Base-by-base conservation (phyloP, 2,113 vertebrate species). In the Plecotus auritus region DNA sequence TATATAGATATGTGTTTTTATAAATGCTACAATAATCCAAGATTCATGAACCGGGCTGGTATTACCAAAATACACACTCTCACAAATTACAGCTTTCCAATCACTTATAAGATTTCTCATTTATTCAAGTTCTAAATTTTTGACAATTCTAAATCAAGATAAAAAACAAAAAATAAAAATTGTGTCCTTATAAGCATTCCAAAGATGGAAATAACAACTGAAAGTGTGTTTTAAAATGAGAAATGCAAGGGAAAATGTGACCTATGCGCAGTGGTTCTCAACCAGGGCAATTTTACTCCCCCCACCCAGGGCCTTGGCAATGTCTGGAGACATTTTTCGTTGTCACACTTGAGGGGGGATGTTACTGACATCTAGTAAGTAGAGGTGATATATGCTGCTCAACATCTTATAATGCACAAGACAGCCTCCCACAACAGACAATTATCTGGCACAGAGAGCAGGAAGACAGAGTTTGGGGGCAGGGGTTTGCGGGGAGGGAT, bases 51-150 rank as follows among this genome's bases (percentile, higher is more conserved):
- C 23, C 17, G 4, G 83, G 76, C 47, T 80, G 5, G 22, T 40
- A 80, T 66, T 93, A 85, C 16, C 51, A 93, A 95, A 93, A 76
- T 22, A 91, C 16, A 86, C 45, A 81, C 84, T 73, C 32, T 89
- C 77, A 77, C 23, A 77, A 74, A 93, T 66, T 64, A 66, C 6
- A 91, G 28, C 13, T 90, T 94, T 76, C 54, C 28, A 83, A 49
- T 88, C n/a, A 83, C 40, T 78, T 72, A 32, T 83, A 82, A 70
- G 32, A 92, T n/a, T 90, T 47, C 67, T 87, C 22, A 80, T 35
- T 82, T 83, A 90, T 66, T 87, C 12, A 82, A 90, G 26, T 76
- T 89, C 32, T 70, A 92, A 77, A 26, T 82, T 90, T 86, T 26
- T 26, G 12, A 49, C 35, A 77, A 93, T 76, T 82, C 82, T 40